Percentiles rank a stretch among this genome's conserved stretches.
phyloP scores from a whole-genome alignment of 2,113 vertebrate genomes.

The Caranx ignobilis region DNA sequence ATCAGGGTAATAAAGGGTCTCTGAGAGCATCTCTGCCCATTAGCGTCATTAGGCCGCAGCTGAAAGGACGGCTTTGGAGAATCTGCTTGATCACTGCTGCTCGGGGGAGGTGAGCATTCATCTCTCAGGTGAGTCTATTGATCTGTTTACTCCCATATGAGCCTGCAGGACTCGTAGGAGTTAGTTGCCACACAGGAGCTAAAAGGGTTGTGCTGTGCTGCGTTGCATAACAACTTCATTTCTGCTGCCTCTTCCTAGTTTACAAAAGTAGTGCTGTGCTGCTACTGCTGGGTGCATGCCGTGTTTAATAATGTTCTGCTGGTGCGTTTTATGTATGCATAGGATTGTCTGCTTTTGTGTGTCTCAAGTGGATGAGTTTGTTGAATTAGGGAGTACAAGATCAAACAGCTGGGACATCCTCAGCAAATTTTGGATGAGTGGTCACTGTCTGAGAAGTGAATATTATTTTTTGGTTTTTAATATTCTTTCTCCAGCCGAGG shows the following conservation, averaged over 20 bases:
- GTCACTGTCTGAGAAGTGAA: slow-evolving; percentile 31
- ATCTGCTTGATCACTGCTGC: slow-evolving; percentile 59
- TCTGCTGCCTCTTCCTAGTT: slow-evolving; percentile 1
- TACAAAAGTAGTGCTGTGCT: slow-evolving; percentile 6
- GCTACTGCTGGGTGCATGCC: background rate
- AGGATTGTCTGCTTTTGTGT: background rate
- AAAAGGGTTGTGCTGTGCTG: slow-evolving; percentile 32
- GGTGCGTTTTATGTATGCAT: background rate
- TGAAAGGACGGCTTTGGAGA: slow-evolving; percentile 67
- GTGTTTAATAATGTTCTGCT: background rate
- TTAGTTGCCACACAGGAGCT: slow-evolving; percentile 52
- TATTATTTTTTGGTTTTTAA: slow-evolving; percentile 6
- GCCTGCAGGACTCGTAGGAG: slow-evolving; percentile 54
- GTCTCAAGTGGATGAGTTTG: background rate
- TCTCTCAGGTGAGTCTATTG: slow-evolving; percentile 77
- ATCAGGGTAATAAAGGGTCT: slow-evolving; percentile 78
- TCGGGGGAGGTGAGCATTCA: slow-evolving; percentile 62
- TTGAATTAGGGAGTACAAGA: slow-evolving; percentile 19
- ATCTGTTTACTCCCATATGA: slow-evolving; percentile 77
- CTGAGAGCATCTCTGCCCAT: slow-evolving; percentile 75
- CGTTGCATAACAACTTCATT: slow-evolving; percentile 51
- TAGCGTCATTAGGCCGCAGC: slow-evolving; percentile 76
- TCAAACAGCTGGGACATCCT: slow-evolving; percentile 39
- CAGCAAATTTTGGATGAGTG: slow-evolving; percentile 39
- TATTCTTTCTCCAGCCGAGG: background rate